Conservation (phyloP, 2,797 vertebrate genomes). For the Sebastes minor region DNA sequence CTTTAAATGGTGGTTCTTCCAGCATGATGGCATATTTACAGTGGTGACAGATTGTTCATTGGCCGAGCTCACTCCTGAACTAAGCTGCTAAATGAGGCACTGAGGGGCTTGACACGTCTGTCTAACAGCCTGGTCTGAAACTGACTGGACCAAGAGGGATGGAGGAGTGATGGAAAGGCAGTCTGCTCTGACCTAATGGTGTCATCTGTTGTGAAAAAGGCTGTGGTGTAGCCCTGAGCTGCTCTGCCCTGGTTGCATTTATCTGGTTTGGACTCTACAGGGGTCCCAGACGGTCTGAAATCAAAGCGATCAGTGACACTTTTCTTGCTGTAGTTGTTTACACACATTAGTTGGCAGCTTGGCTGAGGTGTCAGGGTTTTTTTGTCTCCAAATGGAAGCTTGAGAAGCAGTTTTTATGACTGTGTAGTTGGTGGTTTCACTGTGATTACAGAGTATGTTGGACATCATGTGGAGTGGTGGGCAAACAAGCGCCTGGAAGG, state of each 20-base stretch:
- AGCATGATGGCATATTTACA: constrained; percentile 51
- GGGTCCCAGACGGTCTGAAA: constrained; percentile 26
- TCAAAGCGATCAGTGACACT: constrained; percentile 31
- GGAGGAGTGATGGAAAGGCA: constrained; percentile 46
- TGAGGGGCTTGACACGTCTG: constrained; percentile 57
- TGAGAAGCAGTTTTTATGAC: constrained; percentile 7
- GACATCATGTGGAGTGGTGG: constrained; percentile 10
- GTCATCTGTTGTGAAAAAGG: constrained; percentile 55
- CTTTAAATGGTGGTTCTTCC: neutral
- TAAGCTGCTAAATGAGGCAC: constrained; percentile 69
- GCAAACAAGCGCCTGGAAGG: constrained; percentile 17
- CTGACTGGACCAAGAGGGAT: constrained; percentile 26
- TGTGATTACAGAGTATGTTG: constrained; percentile 25
- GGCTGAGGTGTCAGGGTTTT: constrained; percentile 26
- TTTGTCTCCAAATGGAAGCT: constrained; percentile 17
- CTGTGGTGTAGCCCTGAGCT: constrained; percentile 3
- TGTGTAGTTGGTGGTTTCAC: constrained; percentile 8
- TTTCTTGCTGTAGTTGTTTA: constrained; percentile 43
- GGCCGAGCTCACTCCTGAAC: constrained; percentile 40
- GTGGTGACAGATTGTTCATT: constrained; percentile 64
- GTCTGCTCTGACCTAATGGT: constrained; percentile 61
- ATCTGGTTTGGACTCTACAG: constrained; percentile 35
- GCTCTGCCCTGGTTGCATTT: constrained; percentile 16
- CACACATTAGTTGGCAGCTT: constrained; percentile 43
- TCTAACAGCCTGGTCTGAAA: constrained; percentile 52